phyloP scores from a whole-genome alignment of 2,113 vertebrate genomes.

The Nettapus auritus region DNA sequence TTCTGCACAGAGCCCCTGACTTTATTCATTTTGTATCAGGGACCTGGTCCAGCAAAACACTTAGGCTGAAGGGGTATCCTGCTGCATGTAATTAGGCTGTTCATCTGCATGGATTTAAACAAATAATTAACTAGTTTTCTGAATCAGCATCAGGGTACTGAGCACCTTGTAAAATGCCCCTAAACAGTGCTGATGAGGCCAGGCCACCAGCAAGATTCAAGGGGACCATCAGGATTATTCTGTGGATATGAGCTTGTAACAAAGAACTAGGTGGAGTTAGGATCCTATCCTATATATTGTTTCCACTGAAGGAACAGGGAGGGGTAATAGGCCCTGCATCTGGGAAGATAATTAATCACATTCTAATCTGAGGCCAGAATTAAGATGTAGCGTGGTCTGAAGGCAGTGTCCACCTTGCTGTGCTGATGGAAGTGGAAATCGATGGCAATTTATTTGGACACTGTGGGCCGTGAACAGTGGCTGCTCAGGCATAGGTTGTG shows the following conservation, averaged over 20 bases:
- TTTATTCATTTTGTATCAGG: neutral
- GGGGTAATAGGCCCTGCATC: neutral
- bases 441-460: neutral
- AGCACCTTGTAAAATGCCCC: neutral
- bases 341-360: neutral
- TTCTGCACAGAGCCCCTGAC: slow-evolving; percentile 3
- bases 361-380: neutral
- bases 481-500: neutral
- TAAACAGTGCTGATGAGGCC: too few relatives aligned
- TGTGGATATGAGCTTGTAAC: neutral
- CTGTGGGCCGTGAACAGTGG: fast-evolving
- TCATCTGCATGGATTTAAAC: neutral
- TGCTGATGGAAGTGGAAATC: neutral
- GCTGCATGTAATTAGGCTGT: neutral
- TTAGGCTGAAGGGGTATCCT: neutral
- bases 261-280: neutral
- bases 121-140: neutral
- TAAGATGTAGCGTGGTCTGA: neutral
- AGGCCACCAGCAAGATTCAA: neutral
- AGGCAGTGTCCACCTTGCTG: neutral
- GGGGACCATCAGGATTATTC: neutral
- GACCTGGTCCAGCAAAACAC: neutral
- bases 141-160: neutral
- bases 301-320: neutral
- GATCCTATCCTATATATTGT: neutral